Percentiles rank a stretch among this genome's conserved stretches.
phyloP scores from a whole-genome alignment of 2,888 invertebrate species.

The Aspidiotus rigidus region DNA sequence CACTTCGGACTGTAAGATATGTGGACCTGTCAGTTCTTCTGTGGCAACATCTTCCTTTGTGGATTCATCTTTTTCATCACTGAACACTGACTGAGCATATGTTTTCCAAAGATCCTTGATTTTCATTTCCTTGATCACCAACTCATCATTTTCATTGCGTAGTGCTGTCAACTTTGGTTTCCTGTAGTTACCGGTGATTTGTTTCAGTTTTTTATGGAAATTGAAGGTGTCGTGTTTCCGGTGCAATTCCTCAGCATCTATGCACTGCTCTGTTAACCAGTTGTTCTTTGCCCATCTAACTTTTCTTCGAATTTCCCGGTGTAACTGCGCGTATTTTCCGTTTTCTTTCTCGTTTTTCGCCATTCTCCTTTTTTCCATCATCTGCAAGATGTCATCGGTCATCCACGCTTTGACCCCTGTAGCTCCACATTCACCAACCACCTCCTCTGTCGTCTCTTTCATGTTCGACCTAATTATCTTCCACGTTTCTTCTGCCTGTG shows the following conservation, averaged over 20 bases:
- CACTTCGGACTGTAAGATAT: conserved; percentile 14
- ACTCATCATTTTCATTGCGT: not conserved
- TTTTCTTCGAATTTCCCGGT: conserved; percentile 14
- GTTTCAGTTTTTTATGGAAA: conserved; percentile 13
- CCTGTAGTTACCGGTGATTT: conserved; percentile 10
- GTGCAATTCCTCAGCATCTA: not conserved
- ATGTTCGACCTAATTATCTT: too few species aligned
- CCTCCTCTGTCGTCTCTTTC: too few species aligned
- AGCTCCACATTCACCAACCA: too few species aligned
- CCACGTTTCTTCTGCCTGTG: too few species aligned
- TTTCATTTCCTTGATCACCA: not conserved
- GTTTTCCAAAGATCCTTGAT: not conserved
- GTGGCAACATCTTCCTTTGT: not conserved
- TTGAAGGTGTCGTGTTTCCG: conserved; percentile 3
- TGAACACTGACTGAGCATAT: not conserved
- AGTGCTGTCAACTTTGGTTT: not conserved
- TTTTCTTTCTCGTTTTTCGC: conserved; percentile 9
- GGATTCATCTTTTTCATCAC: not conserved
- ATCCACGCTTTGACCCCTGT: too few species aligned
- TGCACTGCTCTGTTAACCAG: not conserved
- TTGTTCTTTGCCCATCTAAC: not conserved
- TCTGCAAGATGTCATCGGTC: conserved; percentile 3
- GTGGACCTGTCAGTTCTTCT: conserved; percentile 6
- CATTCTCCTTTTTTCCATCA: conserved; percentile 11
- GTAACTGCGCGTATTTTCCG: conserved; percentile 11